phyloP scores from a whole-genome alignment of 2,113 vertebrate genomes.

The Conger conger region DNA sequence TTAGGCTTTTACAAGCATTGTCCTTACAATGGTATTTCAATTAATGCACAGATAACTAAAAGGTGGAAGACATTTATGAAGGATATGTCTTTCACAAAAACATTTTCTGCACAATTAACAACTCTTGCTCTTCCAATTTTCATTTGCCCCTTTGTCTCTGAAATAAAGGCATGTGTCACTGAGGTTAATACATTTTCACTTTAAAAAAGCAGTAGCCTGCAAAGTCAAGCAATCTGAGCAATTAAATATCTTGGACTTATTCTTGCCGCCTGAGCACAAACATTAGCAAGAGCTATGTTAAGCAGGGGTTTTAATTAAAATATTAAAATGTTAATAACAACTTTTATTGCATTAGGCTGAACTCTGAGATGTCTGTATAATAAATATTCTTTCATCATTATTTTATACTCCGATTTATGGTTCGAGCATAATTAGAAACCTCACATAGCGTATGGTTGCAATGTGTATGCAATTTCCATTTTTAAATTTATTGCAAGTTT shows the following conservation, averaged over 20 bases:
- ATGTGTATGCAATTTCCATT: too few species aligned
- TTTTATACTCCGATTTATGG: neutral
- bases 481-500: too few species aligned
- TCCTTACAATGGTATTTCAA: neutral
- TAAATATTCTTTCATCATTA: constrained; percentile 8
- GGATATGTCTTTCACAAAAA: neutral
- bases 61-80: neutral
- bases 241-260: constrained; percentile 5
- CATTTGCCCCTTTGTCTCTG: constrained; percentile 15
- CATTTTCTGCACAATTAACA: neutral
- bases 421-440: constrained; percentile 14
- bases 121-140: constrained; percentile 25
- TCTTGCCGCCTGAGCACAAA: neutral
- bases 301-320: constrained; percentile 13
- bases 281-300: neutral
- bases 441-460: constrained; percentile 1
- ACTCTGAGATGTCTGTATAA: neutral
- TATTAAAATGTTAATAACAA: constrained; percentile 13
- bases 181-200: constrained; percentile 34
- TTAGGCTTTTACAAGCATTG: neutral
- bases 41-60: neutral
- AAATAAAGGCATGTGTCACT: constrained; percentile 22
- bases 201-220: constrained; percentile 30
- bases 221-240: constrained; percentile 28
- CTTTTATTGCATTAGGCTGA: constrained; percentile 18